These are phyloP conservation scores for Diceros bicornis DNA, from an alignment of 2,797 vertebrate species.

Conservation along the genomic window DNA sequence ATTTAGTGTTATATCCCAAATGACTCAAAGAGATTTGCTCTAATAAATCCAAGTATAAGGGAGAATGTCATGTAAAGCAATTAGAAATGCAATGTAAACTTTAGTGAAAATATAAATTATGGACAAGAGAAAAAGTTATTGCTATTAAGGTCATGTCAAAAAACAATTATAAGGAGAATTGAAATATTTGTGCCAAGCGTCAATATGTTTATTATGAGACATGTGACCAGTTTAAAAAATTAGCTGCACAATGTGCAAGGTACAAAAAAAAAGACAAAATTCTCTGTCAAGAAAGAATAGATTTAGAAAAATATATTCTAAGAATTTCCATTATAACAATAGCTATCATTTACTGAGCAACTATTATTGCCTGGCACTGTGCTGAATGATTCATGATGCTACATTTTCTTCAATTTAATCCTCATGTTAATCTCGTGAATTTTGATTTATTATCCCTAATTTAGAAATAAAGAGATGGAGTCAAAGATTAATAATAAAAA, in stretches of 20 bases:
- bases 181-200: constrained; percentile 6
- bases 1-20: constrained; percentile 50
- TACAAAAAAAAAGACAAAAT: neutral
- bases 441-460: neutral
- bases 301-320: constrained; percentile 41
- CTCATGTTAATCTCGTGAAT: neutral
- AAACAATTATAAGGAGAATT: constrained; percentile 14
- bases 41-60: constrained; percentile 53
- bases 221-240: neutral
- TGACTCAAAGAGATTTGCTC: constrained; percentile 46
- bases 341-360: constrained; percentile 18
- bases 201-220: constrained; percentile 18
- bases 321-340: constrained; percentile 28
- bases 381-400: neutral
- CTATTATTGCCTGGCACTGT: neutral
- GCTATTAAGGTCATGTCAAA: constrained; percentile 35
- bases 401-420: constrained; percentile 25
- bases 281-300: neutral
- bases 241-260: neutral
- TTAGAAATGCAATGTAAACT: constrained; percentile 47
- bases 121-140: constrained; percentile 55
- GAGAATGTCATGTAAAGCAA: constrained; percentile 45
- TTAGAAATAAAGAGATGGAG: constrained; percentile 12
- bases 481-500: neutral
- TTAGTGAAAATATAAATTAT: constrained; percentile 51